Evolutionary conservation across 2,113 vertebrate species (phyloP), one percentile per base, ranked within the genome.

Genomic region (Polypterus senegalus): DNA sequence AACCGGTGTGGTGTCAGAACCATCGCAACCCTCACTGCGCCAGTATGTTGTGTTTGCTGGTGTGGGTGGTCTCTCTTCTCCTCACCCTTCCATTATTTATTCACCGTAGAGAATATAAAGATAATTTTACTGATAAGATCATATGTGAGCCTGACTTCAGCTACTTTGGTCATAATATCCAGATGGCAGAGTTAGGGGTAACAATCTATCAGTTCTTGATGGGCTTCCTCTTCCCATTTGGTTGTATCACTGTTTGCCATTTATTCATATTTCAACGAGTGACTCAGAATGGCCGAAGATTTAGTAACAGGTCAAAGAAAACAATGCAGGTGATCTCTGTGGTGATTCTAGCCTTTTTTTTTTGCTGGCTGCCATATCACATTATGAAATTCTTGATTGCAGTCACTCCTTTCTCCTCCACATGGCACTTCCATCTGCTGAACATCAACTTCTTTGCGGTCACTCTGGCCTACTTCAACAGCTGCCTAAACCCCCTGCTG

Each of bases 291-390:
- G 7, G 48, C 5, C 9, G 9, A 1, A 62, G 44, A 27, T 64
- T 0, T 10, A 59, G 0, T 2, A 60, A 0, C 5, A 43, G 49
- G 0, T 72, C 85, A 4, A 74, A 6, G 3, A 74, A 76, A 3
- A 86, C 84, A 1, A 5, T 78, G 47, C 77, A 62, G 2, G 73
- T 93, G 4, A 66, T 91, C 62, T 0, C 71, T 0, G 74, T 78
- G 0, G 71, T 94, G 1, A 68, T 91, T 45, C 45, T 77, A 9
- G 81, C 73, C 47, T 97, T 94, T 70, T 93, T 95, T 1, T 4
- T 85, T 0, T 95, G 94, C 68, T 94, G 89, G 91, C 4, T 86
- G 3, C 93, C 94, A 0, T 84, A 87, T 47, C 88, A 97, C 44
- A 2, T 77, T 0, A 6, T 88, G 4, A 81, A 88, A 4, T 63